Conservation (phyloP, 2,888 invertebrate species). For the Cantharis lateralis region DNA sequence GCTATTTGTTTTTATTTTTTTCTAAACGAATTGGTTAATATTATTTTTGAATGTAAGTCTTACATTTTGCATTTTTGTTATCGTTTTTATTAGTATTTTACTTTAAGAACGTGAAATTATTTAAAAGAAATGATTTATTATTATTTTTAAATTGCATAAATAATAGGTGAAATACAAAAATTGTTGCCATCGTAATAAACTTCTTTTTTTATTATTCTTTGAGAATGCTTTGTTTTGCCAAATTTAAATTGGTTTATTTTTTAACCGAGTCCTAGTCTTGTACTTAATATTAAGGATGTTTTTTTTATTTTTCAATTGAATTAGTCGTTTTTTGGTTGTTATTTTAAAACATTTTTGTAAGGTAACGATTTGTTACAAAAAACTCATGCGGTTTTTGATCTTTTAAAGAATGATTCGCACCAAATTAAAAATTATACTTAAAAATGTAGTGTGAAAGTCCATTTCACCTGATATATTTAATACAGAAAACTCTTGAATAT, state of each 20-base stretch:
- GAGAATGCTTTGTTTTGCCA: constrained; percentile 1
- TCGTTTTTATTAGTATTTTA: constrained; percentile 2
- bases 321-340: background rate
- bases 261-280: constrained; percentile 2
- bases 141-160: background rate
- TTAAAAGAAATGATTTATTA: background rate
- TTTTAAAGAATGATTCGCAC: background rate
- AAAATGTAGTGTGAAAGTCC: background rate
- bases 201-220: background rate
- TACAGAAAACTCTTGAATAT: background rate
- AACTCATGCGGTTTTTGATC: background rate
- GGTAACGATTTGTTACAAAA: background rate
- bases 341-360: background rate
- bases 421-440: background rate
- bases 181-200: background rate
- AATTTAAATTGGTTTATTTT: constrained; percentile 5
- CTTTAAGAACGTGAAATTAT: constrained; percentile 4
- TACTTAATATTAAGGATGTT: constrained; percentile 10
- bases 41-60: constrained; percentile 7
- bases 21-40: background rate
- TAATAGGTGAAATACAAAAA: background rate
- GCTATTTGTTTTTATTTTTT: background rate
- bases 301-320: background rate
- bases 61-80: background rate
- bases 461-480: background rate